Evolutionary conservation across 92 coral and sea anemone genomes (phyloP).

Genomic region (Parazoanthus atlanticus): DNA sequence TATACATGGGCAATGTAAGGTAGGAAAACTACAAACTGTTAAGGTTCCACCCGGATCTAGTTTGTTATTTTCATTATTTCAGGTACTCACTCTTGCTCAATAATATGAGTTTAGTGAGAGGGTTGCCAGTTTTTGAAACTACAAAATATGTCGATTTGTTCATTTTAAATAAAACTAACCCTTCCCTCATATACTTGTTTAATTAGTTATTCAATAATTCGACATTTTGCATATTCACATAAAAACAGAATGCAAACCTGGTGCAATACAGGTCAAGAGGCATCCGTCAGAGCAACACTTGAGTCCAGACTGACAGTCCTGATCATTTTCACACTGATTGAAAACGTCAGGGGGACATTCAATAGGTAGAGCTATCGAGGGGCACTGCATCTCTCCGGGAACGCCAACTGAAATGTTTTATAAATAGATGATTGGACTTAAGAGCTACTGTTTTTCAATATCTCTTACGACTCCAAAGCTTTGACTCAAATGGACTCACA

Average conservation of each 20-base stretch:
- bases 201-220: too few species aligned
- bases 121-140: too few species aligned
- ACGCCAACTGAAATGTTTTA: constrained; percentile 17
- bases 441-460: not conserved
- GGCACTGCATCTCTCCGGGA: constrained; percentile 49
- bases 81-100: too few species aligned
- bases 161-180: too few species aligned
- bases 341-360: constrained; percentile 37
- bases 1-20: too few species aligned
- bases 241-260: constrained; percentile 47
- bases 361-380: constrained; percentile 26
- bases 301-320: constrained; percentile 70
- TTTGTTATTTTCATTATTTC: too few species aligned
- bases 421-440: too few species aligned
- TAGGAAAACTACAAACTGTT: too few species aligned
- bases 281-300: constrained; percentile 79
- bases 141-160: too few species aligned
- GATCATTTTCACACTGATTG: constrained; percentile 57
- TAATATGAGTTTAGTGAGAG: too few species aligned
- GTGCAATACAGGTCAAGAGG: constrained; percentile 53
- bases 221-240: not conserved
- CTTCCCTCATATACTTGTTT: too few species aligned
- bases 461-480: not conserved
- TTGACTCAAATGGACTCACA: not conserved
- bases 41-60: too few species aligned